These are phyloP conservation scores for Ondatra zibethicus DNA, from an alignment of 2,113 vertebrate genomes.

Conservation along the genomic window DNA sequence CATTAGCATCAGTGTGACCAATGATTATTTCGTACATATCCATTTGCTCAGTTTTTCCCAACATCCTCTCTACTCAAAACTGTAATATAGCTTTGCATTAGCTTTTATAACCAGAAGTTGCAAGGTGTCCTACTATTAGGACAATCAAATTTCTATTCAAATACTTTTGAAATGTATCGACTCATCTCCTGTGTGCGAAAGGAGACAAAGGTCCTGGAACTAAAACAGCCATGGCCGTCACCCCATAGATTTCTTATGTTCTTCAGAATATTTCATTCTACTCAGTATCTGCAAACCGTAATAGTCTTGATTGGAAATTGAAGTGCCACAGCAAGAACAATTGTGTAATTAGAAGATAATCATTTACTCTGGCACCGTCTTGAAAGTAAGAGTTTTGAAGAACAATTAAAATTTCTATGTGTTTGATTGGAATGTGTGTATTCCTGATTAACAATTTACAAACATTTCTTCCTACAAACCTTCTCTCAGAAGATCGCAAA, in stretches of 20 bases:
- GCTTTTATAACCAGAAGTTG: constrained; percentile 16
- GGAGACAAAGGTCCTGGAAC: constrained; percentile 33
- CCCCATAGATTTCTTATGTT: neutral
- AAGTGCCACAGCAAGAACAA: constrained; percentile 73
- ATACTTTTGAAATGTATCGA: constrained; percentile 33
- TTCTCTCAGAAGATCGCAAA: constrained; percentile 53
- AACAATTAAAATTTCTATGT: constrained; percentile 79
- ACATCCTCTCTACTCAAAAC: neutral
- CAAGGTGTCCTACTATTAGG: neutral
- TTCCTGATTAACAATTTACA: constrained; percentile 78
- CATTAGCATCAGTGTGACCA: neutral
- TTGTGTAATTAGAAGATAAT: constrained; percentile 79
- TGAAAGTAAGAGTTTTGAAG: constrained; percentile 81
- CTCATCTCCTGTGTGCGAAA: constrained; percentile 21
- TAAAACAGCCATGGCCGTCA: neutral
- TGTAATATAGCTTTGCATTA: neutral
- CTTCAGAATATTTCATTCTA: constrained; percentile 20
- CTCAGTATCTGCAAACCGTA: neutral
- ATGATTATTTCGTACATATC: neutral
- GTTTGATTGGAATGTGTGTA: constrained; percentile 74
- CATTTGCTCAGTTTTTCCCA: neutral
- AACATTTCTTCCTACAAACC: constrained; percentile 67
- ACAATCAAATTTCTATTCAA: constrained; percentile 15
- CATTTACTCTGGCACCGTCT: constrained; percentile 68
- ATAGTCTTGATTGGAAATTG: constrained; percentile 75